These are phyloP conservation scores for Oreortyx pictus DNA, from an alignment of 2,797 vertebrate genomes.

Conservation along the genomic window DNA sequence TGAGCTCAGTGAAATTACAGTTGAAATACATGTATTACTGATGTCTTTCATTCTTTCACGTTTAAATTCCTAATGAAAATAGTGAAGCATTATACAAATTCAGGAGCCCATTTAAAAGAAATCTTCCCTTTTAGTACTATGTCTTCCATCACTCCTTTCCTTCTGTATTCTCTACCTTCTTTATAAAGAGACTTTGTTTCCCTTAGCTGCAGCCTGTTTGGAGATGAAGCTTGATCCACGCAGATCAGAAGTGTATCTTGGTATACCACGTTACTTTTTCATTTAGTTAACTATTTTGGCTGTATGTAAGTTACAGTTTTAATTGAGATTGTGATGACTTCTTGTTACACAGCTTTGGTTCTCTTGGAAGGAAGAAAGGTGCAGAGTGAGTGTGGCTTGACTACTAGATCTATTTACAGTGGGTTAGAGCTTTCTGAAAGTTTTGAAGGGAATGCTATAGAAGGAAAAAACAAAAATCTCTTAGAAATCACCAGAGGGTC, in stretches of 20 bases:
- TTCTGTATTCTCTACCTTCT: neutral
- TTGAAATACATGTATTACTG: neutral
- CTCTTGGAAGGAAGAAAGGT: neutral
- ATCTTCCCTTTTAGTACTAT: neutral
- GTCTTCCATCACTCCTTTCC: slow-evolving; percentile 3
- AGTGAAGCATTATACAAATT: neutral
- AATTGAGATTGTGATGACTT: slow-evolving; percentile 10
- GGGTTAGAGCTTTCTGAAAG: neutral
- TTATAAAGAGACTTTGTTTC: neutral
- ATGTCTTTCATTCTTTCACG: neutral
- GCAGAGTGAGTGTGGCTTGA: neutral
- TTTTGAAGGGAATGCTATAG: neutral
- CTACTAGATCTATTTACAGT: neutral
- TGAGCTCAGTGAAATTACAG: slow-evolving; percentile 20
- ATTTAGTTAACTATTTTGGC: slow-evolving; percentile 1
- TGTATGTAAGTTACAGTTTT: neutral
- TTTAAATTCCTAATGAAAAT: neutral
- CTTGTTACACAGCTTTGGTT: neutral
- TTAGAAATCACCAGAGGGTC: slow-evolving; percentile 3
- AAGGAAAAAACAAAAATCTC: neutral
- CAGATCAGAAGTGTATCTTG: neutral
- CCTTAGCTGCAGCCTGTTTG: neutral
- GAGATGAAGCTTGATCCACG: neutral
- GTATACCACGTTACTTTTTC: neutral
- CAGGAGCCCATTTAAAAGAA: neutral